Evolutionary conservation across 2,113 vertebrate genomes (phyloP), one percentile per base, ranked within the genome.

Genomic region (Casuarius casuarius): DNA sequence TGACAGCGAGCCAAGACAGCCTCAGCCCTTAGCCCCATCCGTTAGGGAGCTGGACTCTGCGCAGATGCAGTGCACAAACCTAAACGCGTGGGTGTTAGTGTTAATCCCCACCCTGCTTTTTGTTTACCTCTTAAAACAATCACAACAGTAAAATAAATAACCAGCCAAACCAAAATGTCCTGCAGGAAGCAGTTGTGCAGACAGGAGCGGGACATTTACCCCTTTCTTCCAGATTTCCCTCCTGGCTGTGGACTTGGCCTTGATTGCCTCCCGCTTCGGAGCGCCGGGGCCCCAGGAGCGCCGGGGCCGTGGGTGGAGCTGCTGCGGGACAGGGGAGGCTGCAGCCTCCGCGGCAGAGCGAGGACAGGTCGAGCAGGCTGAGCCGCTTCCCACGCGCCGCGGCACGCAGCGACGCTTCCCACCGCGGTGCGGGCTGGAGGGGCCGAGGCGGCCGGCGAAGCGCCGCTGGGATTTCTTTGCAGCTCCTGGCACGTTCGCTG

Each of bases 321-420:
- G 81, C 48, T 5, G 73, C 54, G 38, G 84, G 49, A 14, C 48
- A 49, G 73, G 92, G 0, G 46, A 59, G 77, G 87, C 46, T 12
- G 76, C 58, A 56, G 86, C n/a, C 7, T 48, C 17, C 10, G 49
- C 19, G 2, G 68, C 31, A 31, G 58, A 58, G 82, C 92, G n/a
- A 63, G 92, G 88, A 84, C 88, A 54, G 91, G 94, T 91, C 75
- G 89, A 96, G 93, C 96, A 56, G 91, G 96, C 91, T 84, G 3
- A 54, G 93, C 96, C 18, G 7, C 96, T 88, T 95, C 94, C 96
- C 89, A 90, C 88, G 46, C 88, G 3, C 10, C 18, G 46, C 46
- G 46, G 19, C 65, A 3, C 0, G 4, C 29, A 38, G 38, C 38
- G 38, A 38, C 38, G 38, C 38, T 38, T 38, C 38, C 38, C 38